These are phyloP conservation scores for Oxyruncus cristatus DNA, from an alignment of 2,113 vertebrate species.

Conservation along the genomic window DNA sequence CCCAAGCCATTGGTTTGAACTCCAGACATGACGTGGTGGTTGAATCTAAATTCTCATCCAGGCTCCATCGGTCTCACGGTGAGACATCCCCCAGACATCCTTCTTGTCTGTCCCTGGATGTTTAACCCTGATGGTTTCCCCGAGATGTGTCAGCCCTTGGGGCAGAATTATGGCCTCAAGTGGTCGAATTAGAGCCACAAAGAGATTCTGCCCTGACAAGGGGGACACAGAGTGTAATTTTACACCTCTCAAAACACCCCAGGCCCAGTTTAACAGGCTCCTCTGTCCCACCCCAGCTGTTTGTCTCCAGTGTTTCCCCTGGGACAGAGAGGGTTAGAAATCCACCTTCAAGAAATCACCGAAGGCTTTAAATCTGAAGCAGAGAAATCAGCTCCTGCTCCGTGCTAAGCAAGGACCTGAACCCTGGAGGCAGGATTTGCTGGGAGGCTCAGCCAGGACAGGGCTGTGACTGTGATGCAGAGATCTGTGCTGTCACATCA, in stretches of 20 bases:
- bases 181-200: rapidly evolving
- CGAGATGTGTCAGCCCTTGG: background rate
- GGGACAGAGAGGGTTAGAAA: background rate
- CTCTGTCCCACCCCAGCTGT: background rate
- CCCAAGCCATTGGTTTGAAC: background rate
- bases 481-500: rapidly evolving
- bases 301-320: background rate
- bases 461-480: background rate
- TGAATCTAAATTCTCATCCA: background rate
- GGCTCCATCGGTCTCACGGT: background rate
- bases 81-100: background rate
- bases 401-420: background rate
- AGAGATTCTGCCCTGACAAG: background rate
- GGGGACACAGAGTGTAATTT: background rate
- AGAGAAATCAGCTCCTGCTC: background rate
- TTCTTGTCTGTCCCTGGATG: background rate
- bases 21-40: background rate
- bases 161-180: background rate
- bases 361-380: background rate
- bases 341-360: background rate
- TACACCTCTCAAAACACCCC: background rate
- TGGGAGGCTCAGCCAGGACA: background rate
- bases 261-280: background rate
- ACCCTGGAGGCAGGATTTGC: background rate
- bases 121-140: background rate